Base-by-base conservation (phyloP, 2,888 invertebrate species). In the Campoletis raptor region DNA sequence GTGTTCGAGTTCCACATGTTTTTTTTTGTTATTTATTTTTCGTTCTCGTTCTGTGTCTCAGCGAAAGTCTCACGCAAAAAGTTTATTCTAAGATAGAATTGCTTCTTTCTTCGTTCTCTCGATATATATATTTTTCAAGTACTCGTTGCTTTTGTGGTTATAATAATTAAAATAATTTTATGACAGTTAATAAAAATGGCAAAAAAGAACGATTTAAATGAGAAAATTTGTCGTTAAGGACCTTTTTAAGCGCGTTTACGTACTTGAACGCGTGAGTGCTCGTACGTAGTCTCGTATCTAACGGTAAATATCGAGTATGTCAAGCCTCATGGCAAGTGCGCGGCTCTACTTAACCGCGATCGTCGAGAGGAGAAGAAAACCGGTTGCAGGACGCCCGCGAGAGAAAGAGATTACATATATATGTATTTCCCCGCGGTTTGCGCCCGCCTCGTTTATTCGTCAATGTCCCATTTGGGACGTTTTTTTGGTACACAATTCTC, bases 331-430 rank as follows among this genome's bases (percentile, higher is more conserved):
- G 85, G 83, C 88, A 88, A 89, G 89, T 83, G 89, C 88, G 88
- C 81, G 70, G 83, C 72, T 87, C 90, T 90, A 89, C 90, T 91
- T 91, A 92, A 91, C 92, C 90, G 90, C 89, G 90, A 91, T 90
- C 89, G 86, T 87, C 88, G 82, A 30, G 85, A 74, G 79, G 21
- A 81, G 78, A 57, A 74, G 89, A 83, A 90, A 92, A 92, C 92
- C 91, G 92, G 92, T 92, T 90, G 88, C 91, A 90, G 88, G 77
- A 85, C 87, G 54, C 73, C 80, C 85, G 80, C 86, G 76, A 45
- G 74, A 83, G 72, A 40, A 66, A 79, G 45, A 76, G 36, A 82
- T 24, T 24, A 67, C 21, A 64, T 10, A 24, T 12, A 69, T 24
- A 15, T 79, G 15, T 21, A 73, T 52, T 40, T 21, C 10, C 45